Base-by-base conservation (phyloP, 2,888 invertebrate genomes). In the Pantelozetes paolii region DNA sequence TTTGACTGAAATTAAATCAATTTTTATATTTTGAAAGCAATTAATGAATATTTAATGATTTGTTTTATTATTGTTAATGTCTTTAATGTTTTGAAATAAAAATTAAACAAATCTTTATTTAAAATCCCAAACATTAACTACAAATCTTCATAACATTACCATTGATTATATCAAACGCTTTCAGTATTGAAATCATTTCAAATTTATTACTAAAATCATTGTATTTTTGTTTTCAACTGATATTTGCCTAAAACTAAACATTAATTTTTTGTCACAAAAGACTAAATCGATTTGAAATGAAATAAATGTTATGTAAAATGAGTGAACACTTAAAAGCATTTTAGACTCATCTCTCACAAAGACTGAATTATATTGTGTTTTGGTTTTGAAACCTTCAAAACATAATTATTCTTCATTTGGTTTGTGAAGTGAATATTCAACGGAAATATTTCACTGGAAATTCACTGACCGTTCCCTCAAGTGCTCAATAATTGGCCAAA, bases 351-450 rank as follows among this genome's bases (percentile, higher is more conserved):
- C 2, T 2, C 18, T 18, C 20, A 48, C n/a, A 48, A 48, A 48
- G 54, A 54, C 23, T 54, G 6, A 13, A 23, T 23, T 54, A 9
- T 48, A 20, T 54, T 54, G 20, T 54, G 54, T 54, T 54, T 54
- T 23, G 26, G 23, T 26, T 11, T 11, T 23, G 5, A 54, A 54
- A 26, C 26, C 54, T n/a, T n/a, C n/a, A n/a, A n/a, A 9, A 54
- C 23, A 54, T 26, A 54, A 54, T 54, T 54, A 57, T 57, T 57
- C 57, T 57, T 57, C 11, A 30, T 57, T 57, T 57, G 57, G 57
- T 15, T 26, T 45, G 11, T 57, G 30, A 54, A 54, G 54, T 54
- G 23, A 54, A 54, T 54, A 20, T 45, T 18, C 20, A 3, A 20
- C 20, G 50, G 9, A 50, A n/a, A n/a, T n/a, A n/a, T n/a, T n/a